Evolutionary conservation across 2,113 vertebrate species (phyloP), one percentile per base, ranked within the genome.

Genomic region (Anser brachyrhynchus): DNA sequence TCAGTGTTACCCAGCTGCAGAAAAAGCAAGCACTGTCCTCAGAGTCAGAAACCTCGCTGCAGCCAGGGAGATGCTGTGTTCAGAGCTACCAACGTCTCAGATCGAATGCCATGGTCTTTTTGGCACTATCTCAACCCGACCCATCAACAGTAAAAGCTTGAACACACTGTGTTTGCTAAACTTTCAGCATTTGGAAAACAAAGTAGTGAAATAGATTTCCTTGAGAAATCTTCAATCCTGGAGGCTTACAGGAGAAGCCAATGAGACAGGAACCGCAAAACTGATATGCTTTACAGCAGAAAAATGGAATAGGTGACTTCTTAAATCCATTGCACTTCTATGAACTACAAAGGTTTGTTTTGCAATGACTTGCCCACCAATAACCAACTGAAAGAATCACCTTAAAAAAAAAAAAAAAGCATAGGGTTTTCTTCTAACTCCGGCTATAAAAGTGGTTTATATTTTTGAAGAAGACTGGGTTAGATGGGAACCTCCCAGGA

Each of bases 101-200:
- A 44, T 31, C 0, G 1, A 28, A 4, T 1, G 11, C 4, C 6
- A 3, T 2, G 39, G 52, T 19, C 29, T 84, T 39, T 64, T 58
- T 54, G 55, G 35, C 35, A 52, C 23, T 10, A 20, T 10, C 3
- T 2, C 18, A 64, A 58, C 57, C 25, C 1, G 28, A 10, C 41
- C 35, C n/a, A 17, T 6, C 51, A 37, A 5, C 2, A 65, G n/a
- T 35, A 84, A 64, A 33, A 46, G 6, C 17, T 29, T 39, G 52
- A 28, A 33, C 0, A 0, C 2, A 4, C 5, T 10, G 22, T 44
- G 39, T 9, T 66, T 10, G 31, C 17, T 49, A 15, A 82, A 62
- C 13, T 35, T 43, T 9, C 17, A 13, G 39, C 41, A 59, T 37
- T 1, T 44, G 61, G 61, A 49, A 67, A 33, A 7, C 7, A 21